Evolutionary conservation across 2,797 vertebrate genomes (phyloP).

Genomic region (Potorous gilbertii): DNA sequence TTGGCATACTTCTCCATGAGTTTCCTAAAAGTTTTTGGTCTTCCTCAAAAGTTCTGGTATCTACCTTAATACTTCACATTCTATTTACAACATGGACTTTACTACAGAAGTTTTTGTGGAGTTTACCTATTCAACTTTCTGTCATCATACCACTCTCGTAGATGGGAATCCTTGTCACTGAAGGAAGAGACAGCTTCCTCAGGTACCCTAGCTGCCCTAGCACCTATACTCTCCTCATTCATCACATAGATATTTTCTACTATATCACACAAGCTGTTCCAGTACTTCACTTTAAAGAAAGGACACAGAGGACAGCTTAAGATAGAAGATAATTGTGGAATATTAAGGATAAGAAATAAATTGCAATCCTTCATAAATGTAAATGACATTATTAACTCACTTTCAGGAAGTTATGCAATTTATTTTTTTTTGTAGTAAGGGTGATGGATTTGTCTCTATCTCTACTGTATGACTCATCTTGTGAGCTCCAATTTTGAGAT

Average conservation of each 20-base stretch:
- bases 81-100: not conserved
- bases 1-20: not conserved
- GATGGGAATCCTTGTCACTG: not conserved
- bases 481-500: not conserved
- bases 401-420: not conserved
- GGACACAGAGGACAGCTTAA: not conserved
- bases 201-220: not conserved
- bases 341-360: not conserved
- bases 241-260: not conserved
- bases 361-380: not conserved
- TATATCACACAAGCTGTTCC: not conserved
- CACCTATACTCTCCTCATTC: not conserved
- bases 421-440: not conserved
- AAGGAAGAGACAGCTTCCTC: not conserved
- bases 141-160: not conserved
- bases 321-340: not conserved
- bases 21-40: not conserved
- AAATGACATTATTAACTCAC: not conserved
- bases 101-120: not conserved
- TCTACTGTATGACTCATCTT: constrained; percentile 4
- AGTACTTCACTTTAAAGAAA: not conserved
- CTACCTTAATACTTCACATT: not conserved
- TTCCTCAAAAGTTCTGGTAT: not conserved
- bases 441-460: not conserved
- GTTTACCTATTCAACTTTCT: not conserved